These are phyloP conservation scores for Tragelaphus scriptus DNA, from an alignment of 2,113 vertebrate genomes.

Conservation along the genomic window DNA sequence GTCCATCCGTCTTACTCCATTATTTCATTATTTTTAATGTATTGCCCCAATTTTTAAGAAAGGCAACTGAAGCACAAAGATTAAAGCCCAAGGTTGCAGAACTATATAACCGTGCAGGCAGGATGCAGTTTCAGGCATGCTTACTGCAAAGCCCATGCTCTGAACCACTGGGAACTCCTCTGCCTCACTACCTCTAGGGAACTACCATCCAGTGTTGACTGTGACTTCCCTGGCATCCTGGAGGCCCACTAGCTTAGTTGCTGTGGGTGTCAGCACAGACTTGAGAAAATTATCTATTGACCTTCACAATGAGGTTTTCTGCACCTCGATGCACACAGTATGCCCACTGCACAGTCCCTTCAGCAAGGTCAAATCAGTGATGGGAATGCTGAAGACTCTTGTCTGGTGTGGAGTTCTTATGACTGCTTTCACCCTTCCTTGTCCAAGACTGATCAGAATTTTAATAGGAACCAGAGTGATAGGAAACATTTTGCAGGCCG, in stretches of 20 bases:
- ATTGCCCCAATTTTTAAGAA: not conserved
- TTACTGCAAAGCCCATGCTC: not conserved
- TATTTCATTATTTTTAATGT: not conserved
- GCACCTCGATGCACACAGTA: not conserved
- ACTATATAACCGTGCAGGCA: no score
- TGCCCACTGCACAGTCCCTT: not conserved
- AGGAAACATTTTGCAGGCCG: conserved; percentile 36
- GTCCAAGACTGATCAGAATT: not conserved
- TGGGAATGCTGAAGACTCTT: not conserved
- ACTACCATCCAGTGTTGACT: no score
- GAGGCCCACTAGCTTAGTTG: not conserved
- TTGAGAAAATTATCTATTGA: not conserved
- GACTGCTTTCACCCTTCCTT: not conserved
- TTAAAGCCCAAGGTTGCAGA: not conserved
- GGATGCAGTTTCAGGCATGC: fast-evolving
- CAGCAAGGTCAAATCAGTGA: not conserved
- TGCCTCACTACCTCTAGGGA: fast-evolving
- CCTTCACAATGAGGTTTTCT: no score
- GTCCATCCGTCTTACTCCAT: not conserved
- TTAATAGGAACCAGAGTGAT: conserved; percentile 35
- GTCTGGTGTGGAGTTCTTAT: not conserved
- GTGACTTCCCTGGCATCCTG: not conserved
- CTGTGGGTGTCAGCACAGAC: not conserved
- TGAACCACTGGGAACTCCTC: not conserved
- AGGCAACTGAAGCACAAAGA: not conserved